Conservation (phyloP, 2,113 vertebrate species). For the Rissa tridactyla region DNA sequence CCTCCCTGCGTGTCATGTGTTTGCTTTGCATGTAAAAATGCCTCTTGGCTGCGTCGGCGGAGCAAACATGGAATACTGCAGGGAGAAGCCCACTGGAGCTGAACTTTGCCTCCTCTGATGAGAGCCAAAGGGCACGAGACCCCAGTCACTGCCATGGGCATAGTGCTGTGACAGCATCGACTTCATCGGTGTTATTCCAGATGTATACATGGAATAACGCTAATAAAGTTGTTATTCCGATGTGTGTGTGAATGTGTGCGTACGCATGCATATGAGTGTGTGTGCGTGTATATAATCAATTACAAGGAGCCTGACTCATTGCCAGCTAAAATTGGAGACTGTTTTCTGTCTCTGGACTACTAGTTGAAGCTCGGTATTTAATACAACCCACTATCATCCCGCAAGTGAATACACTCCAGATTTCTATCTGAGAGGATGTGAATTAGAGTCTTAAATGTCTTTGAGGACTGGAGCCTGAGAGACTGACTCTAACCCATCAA, state of each 20-base stretch:
- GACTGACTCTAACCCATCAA: background rate
- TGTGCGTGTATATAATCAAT: background rate
- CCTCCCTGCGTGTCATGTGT: background rate
- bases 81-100: background rate
- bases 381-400: background rate
- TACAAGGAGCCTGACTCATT: background rate
- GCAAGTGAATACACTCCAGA: background rate
- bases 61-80: background rate
- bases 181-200: background rate
- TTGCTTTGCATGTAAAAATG: background rate
- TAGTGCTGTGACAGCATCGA: background rate
- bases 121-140: background rate
- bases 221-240: background rate
- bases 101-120: background rate
- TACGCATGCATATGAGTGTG: background rate
- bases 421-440: background rate
- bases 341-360: conserved; percentile 7
- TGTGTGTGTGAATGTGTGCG: background rate
- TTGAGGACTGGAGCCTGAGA: background rate
- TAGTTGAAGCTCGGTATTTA: background rate
- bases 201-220: background rate
- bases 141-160: rapidly evolving
- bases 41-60: background rate
- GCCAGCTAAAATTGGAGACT: background rate
- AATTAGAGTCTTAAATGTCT: background rate